phyloP scores from a whole-genome alignment of 2,888 invertebrate species.

The Helleia helle region DNA sequence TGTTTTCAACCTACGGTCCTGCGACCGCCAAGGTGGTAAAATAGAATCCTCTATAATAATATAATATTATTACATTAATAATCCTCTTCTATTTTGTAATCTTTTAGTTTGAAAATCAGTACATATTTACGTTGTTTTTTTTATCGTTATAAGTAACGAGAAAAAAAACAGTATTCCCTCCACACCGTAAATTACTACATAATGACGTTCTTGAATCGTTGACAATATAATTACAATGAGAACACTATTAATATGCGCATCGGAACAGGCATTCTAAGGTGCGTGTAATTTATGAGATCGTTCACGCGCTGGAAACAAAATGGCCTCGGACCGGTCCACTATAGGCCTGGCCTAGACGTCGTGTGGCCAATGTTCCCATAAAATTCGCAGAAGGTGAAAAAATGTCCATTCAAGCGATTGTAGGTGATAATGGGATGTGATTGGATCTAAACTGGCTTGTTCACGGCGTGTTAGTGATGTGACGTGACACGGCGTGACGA shows the following conservation, averaged over 20 bases:
- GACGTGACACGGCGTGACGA: slow-evolving; percentile 35
- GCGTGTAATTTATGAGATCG: slow-evolving; percentile 25
- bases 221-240: slow-evolving; percentile 1
- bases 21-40: too few relatives aligned
- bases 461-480: slow-evolving; percentile 31
- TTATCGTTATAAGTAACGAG: too few relatives aligned
- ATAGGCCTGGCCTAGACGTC: slow-evolving; percentile 29
- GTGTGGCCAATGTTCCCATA: slow-evolving; percentile 41
- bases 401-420: not conserved
- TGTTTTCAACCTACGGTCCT: too few relatives aligned
- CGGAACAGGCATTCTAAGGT: slow-evolving; percentile 10
- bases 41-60: too few relatives aligned
- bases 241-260: slow-evolving; percentile 6
- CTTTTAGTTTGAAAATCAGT: too few relatives aligned
- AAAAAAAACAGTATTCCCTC: too few relatives aligned
- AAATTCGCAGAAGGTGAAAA: slow-evolving; percentile 31
- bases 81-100: too few relatives aligned
- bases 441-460: not conserved
- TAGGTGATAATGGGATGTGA: not conserved
- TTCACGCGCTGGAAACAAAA: slow-evolving; percentile 27
- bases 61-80: too few relatives aligned
- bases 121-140: too few relatives aligned
- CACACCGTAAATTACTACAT: not conserved
- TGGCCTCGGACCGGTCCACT: slow-evolving; percentile 32
- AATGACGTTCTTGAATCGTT: not conserved